A percentile compares a stretch with the other conserved stretches of the same genome.
phyloP scores from a whole-genome alignment of 2,113 vertebrate species.

The Ivindomyrus marchei region DNA sequence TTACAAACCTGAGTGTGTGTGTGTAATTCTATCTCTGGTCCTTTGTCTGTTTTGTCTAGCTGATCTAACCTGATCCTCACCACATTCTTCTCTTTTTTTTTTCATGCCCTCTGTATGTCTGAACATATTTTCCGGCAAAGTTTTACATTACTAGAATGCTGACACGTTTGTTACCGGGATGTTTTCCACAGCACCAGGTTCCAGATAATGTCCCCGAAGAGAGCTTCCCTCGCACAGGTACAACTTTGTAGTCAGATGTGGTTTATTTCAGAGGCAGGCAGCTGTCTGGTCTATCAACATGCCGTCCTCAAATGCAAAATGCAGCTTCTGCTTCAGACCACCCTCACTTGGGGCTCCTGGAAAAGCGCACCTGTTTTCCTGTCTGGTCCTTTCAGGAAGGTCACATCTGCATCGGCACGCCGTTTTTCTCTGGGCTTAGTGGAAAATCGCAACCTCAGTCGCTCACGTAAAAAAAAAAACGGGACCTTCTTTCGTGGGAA shows the following conservation, averaged over 20 bases:
- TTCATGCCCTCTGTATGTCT: neutral
- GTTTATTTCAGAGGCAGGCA: neutral
- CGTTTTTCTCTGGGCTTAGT: neutral
- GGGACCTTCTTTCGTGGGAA: neutral
- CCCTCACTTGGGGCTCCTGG: neutral
- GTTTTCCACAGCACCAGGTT: neutral
- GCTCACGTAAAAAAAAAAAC: neutral
- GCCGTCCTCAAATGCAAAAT: neutral
- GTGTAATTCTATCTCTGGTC: neutral
- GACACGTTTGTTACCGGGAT: neutral
- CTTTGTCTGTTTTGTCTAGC: neutral
- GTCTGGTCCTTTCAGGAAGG: neutral
- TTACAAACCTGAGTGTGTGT: neutral
- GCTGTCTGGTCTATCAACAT: conserved; percentile 7
- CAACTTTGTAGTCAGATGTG: neutral
- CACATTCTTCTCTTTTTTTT: neutral
- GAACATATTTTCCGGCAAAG: neutral
- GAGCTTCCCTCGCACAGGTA: neutral
- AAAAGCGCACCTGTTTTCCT: neutral
- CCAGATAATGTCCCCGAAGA: neutral
- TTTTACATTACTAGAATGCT: neutral
- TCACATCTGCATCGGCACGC: neutral
- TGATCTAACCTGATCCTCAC: neutral
- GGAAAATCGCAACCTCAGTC: neutral
- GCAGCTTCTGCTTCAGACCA: neutral